phyloP scores from a whole-genome alignment of 2,888 invertebrate genomes.

The Incurvaria masculella region DNA sequence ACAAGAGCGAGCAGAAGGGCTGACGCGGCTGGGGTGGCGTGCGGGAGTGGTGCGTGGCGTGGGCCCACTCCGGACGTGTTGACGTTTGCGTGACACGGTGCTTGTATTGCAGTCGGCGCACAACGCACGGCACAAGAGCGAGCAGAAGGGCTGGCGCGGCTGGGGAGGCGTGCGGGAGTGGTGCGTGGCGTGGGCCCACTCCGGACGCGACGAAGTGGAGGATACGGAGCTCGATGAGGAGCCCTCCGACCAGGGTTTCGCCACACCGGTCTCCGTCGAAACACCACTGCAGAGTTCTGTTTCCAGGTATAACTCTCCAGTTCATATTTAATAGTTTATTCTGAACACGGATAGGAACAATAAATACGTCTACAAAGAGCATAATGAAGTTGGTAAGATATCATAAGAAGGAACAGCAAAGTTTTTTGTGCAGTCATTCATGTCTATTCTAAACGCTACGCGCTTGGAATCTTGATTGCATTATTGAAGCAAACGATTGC shows the following conservation, averaged over 20 bases:
- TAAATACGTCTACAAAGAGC: too few relatives aligned
- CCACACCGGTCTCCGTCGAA: constrained; percentile 79
- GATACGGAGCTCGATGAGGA: constrained; percentile 77
- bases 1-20: neutral
- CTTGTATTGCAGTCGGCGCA: neutral
- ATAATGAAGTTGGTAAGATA: too few relatives aligned
- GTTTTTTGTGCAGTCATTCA: too few relatives aligned
- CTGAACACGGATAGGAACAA: too few relatives aligned
- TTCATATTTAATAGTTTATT: too few relatives aligned
- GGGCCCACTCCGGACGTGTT: constrained; percentile 88
- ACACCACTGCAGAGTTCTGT: constrained; percentile 85
- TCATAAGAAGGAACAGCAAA: too few relatives aligned
- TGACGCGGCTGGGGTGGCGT: constrained; percentile 51
- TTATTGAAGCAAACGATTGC: too few relatives aligned
- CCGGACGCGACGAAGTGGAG: constrained; percentile 78
- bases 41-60: constrained; percentile 80
- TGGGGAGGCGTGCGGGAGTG: constrained; percentile 64
- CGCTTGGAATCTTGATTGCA: too few relatives aligned
- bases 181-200: constrained; percentile 92
- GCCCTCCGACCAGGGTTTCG: constrained; percentile 72
- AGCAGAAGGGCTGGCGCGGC: constrained; percentile 24
- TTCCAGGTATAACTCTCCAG: constrained; percentile 65
- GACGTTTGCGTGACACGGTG: too few relatives aligned
- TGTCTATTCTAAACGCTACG: too few relatives aligned
- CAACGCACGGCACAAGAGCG: neutral